These are phyloP conservation scores for Anguilla marmorata DNA, from an alignment of 2,797 vertebrate genomes.

Conservation along the genomic window DNA sequence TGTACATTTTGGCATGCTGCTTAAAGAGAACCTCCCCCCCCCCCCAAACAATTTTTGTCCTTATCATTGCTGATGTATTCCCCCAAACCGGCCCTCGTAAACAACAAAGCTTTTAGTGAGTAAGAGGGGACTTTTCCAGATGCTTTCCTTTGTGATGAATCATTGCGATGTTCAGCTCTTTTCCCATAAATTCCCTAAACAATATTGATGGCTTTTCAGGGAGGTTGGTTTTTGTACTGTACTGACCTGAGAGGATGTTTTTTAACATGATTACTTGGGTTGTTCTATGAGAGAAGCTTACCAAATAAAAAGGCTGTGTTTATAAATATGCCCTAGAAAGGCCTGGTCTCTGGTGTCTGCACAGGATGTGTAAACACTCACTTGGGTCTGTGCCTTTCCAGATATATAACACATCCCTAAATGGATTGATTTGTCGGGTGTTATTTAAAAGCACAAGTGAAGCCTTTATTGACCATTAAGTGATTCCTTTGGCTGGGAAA, in stretches of 20 bases:
- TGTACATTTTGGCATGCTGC: not conserved
- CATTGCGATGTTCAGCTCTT: not conserved
- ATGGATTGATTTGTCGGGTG: not conserved
- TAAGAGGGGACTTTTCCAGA: not conserved
- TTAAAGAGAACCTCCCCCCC: not conserved
- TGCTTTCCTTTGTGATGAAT: not conserved
- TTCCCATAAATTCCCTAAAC: not conserved
- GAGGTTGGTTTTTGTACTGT: not conserved
- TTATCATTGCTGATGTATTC: slow-evolving; percentile 6
- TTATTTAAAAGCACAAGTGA: not conserved
- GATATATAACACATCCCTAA: not conserved
- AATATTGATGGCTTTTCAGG: not conserved
- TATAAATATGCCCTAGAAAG: not conserved
- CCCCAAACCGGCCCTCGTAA: not conserved
- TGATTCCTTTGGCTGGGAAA: not conserved
- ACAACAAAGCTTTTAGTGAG: not conserved
- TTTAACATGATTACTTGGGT: not conserved
- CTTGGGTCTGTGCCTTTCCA: not conserved
- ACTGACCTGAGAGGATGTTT: not conserved
- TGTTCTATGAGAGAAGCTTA: not conserved
- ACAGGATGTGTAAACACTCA: not conserved
- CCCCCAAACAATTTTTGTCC: not conserved
- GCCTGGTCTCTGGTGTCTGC: not conserved
- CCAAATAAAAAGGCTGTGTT: not conserved
- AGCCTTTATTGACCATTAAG: not conserved